Conservation (phyloP, 2,113 vertebrate species). For the Puntigrus tetrazona region DNA sequence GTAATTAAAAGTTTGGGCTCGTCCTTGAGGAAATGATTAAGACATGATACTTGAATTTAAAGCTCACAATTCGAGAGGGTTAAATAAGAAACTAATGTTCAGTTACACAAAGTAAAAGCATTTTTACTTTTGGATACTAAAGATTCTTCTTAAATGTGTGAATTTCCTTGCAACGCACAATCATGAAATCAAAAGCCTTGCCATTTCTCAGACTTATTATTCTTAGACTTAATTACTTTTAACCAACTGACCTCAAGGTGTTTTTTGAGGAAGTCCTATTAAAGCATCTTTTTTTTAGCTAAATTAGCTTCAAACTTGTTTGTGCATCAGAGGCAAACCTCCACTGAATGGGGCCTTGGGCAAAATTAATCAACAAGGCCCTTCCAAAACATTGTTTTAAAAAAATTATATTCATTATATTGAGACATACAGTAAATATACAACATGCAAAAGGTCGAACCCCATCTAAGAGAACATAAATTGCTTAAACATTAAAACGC, state of each 20-base stretch:
- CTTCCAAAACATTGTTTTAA: background rate
- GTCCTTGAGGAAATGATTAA: slow-evolving; percentile 6
- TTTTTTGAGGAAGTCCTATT: background rate
- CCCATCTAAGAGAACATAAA: no score
- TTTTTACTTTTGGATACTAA: background rate
- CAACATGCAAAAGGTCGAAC: no score
- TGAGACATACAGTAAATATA: no score
- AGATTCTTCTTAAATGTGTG: no score
- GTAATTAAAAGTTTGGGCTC: slow-evolving; percentile 33
- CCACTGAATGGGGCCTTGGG: background rate
- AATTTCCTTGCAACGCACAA: background rate
- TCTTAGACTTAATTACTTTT: background rate
- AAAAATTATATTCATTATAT: background rate
- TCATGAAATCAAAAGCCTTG: background rate
- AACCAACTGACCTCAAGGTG: background rate
- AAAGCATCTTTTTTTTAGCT: background rate
- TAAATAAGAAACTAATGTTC: background rate
- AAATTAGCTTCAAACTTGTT: background rate
- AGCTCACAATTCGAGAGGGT: background rate
- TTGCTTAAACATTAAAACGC: no score
- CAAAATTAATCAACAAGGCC: background rate
- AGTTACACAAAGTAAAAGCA: background rate
- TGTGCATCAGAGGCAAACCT: background rate
- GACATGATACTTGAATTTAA: background rate
- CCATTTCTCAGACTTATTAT: background rate